A percentile compares a stretch with the other conserved stretches of the same genome.
Conservation (phyloP, 2,888 invertebrate species). For the Acronicta psi region DNA sequence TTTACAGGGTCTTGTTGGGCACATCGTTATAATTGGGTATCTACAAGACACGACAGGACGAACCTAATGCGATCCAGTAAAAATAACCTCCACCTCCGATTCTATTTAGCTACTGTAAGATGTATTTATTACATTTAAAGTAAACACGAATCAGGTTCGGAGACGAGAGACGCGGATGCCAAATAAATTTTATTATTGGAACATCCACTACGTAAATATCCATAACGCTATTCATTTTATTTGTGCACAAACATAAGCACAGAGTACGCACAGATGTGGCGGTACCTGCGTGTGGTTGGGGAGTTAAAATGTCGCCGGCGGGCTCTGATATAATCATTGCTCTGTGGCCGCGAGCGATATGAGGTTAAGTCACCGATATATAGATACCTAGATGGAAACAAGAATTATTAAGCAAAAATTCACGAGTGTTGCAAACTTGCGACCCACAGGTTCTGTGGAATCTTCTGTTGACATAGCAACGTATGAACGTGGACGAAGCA, state of each 20-base stretch:
- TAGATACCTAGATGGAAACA: slow-evolving; percentile 28
- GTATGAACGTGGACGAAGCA: too few relatives aligned
- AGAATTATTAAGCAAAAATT: background rate
- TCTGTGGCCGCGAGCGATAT: slow-evolving; percentile 47
- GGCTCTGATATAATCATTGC: slow-evolving; percentile 50
- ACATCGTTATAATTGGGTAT: slow-evolving; percentile 19
- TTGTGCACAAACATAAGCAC: slow-evolving; percentile 21
- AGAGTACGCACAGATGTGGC: slow-evolving; percentile 20
- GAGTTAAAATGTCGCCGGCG: slow-evolving; percentile 39
- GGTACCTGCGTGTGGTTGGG: slow-evolving; percentile 15
- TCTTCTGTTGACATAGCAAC: too few relatives aligned
- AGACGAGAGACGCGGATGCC: background rate
- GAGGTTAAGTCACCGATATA: slow-evolving; percentile 17
- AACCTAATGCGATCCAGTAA: too few relatives aligned
- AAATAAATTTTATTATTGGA: background rate
- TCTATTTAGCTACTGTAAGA: too few relatives aligned
- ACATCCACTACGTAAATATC: background rate
- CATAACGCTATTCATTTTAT: slow-evolving; percentile 24
- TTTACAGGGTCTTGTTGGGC: slow-evolving; percentile 23
- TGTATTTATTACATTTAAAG: too few relatives aligned
- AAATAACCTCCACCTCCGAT: background rate
- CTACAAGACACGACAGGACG: background rate
- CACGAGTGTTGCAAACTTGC: background rate
- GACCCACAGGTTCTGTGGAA: too few relatives aligned
- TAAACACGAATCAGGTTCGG: too few relatives aligned